Percentiles rank a stretch among this genome's conserved stretches.
Evolutionary conservation across 37 sponge, comb jelly and placozoan genomes (phyloP).

Genomic region (Aplysina aerophoba): DNA sequence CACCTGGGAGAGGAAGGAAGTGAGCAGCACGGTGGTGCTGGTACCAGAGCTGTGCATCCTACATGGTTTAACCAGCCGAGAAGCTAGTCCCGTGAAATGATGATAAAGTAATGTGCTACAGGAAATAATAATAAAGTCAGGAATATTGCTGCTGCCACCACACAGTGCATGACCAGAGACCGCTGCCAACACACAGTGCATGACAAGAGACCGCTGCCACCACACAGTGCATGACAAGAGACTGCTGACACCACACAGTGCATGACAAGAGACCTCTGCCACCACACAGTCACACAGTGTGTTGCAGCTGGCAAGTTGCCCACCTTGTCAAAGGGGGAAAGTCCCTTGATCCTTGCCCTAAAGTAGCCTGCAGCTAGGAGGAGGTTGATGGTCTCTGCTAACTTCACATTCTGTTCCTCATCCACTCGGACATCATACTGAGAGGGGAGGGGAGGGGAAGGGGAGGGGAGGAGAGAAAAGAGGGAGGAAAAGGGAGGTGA

Average conservation of each 20-base stretch:
- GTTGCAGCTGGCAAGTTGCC: not conserved
- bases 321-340: slow-evolving; percentile 97
- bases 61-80: no score
- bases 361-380: slow-evolving; percentile 98
- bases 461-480: no score
- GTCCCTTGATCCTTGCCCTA: slow-evolving; percentile 93
- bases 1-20: slow-evolving; percentile 53
- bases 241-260: not conserved
- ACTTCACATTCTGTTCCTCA: slow-evolving; percentile 94
- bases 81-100: no score
- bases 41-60: no score
- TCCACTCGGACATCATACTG: slow-evolving; percentile 92
- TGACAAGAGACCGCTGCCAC: no score
- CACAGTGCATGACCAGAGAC: no score
- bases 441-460: no score
- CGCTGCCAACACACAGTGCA: no score
- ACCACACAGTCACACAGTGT: not conserved
- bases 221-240: not conserved
- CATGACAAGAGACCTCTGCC: not conserved
- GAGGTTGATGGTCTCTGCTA: slow-evolving; percentile 84
- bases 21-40: not conserved
- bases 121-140: no score
- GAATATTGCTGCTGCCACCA: no score
- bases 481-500: no score
- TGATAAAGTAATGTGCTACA: no score